Conservation (phyloP, 2,888 invertebrate genomes). For the Magallana nippona region DNA sequence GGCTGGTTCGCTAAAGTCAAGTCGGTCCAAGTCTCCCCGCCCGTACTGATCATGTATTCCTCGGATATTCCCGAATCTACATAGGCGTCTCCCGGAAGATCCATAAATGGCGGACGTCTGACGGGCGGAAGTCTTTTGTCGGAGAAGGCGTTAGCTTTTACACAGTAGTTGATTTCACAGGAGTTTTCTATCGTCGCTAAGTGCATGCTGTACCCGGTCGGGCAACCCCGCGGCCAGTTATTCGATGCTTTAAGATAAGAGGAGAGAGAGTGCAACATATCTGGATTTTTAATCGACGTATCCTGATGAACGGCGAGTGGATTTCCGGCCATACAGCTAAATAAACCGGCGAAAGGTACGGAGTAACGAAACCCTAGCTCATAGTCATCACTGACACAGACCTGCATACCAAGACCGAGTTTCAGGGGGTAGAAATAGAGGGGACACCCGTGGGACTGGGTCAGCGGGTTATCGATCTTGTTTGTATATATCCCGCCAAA, state of each 20-base stretch:
- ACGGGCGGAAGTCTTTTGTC: constrained; percentile 61
- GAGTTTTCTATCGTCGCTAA: constrained; percentile 65
- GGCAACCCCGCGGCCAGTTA: constrained; percentile 66
- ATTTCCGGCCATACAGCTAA: constrained; percentile 68
- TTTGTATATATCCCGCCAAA: constrained; percentile 71
- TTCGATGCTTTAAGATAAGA: constrained; percentile 51
- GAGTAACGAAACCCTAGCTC: constrained; percentile 63
- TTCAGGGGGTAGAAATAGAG: constrained; percentile 60
- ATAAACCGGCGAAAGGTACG: constrained; percentile 72
- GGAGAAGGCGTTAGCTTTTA: constrained; percentile 63
- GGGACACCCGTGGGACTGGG: constrained; percentile 64
- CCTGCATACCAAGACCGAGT: constrained; percentile 58
- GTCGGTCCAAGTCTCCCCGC: constrained; percentile 36
- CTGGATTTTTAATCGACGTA: not conserved
- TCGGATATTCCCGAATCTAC: not conserved
- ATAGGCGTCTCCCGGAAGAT: constrained; percentile 47
- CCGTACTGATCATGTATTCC: constrained; percentile 25
- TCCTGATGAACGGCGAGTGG: constrained; percentile 54
- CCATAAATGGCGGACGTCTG: constrained; percentile 70
- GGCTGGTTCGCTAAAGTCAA: not conserved
- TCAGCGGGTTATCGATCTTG: constrained; percentile 61
- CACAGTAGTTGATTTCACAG: constrained; percentile 71
- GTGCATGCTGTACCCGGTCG: constrained; percentile 70
- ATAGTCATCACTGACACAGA: constrained; percentile 73
- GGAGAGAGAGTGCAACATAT: constrained; percentile 44